phyloP scores from a whole-genome alignment of 2,888 invertebrate genomes.

The Orchesella flavescens region DNA sequence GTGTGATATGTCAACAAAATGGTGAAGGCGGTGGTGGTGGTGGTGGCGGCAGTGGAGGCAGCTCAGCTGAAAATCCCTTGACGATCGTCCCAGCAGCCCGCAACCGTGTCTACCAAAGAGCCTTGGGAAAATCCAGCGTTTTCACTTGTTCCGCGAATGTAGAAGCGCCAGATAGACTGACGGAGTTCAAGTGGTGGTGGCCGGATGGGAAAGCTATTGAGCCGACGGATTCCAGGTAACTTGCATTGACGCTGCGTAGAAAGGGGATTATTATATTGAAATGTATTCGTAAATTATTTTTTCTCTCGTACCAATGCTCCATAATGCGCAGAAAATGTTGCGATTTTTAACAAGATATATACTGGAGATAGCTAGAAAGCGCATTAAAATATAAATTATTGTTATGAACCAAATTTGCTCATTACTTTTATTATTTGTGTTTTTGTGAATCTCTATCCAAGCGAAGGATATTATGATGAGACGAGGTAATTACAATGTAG shows the following conservation, averaged over 20 bases:
- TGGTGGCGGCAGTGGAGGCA: background rate
- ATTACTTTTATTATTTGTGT: background rate
- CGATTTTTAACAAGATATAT: background rate
- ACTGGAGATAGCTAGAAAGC: background rate
- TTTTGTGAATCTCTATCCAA: slow-evolving; percentile 46
- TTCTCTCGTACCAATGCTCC: background rate
- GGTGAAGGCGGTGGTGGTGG: background rate
- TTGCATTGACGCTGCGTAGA: slow-evolving; percentile 5
- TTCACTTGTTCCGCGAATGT: slow-evolving; percentile 70
- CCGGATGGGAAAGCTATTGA: slow-evolving; percentile 69
- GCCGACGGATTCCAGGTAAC: slow-evolving; percentile 66
- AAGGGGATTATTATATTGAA: background rate
- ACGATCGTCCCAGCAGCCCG: slow-evolving; percentile 45
- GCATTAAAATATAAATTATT: background rate
- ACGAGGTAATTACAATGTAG: slow-evolving; percentile 47
- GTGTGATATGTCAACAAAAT: slow-evolving; percentile 16
- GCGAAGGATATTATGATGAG: slow-evolving; percentile 65
- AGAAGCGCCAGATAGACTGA: slow-evolving; percentile 67
- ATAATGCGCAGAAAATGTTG: background rate
- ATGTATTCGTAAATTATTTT: background rate
- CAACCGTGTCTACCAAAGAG: slow-evolving; percentile 60
- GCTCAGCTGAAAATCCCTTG: slow-evolving; percentile 22
- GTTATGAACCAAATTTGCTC: no score
- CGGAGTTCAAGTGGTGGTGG: slow-evolving; percentile 71
- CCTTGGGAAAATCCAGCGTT: slow-evolving; percentile 68